Base-by-base conservation (phyloP, 1,140 invertebrate genomes). In the Augochlora pura region DNA sequence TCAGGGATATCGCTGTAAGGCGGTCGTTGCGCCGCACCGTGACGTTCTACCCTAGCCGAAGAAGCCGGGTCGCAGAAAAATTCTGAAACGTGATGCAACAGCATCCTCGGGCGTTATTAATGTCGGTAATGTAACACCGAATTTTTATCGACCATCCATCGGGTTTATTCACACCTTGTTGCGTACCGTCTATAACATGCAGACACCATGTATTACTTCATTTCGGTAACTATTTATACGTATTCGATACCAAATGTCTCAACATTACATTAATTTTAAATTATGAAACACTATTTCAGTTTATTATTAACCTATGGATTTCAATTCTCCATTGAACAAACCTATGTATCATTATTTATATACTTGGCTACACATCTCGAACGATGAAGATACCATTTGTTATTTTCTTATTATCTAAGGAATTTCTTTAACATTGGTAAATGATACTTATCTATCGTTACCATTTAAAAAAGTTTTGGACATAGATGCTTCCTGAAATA, bases 1-100 rank as follows among this genome's bases (percentile, higher is more conserved):
- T 92, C 91, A 92, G 90, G 91, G 91, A 86, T 91, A 91, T 82
- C 76, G 77, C 71, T 86, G 84, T 82, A 88, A 90, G 83, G 82
- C 87, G 70, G 77, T 80, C 72, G 78, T 82, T 80, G 81, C 59
- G 81, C 77, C 39, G 81, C 59, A 77, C 77, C 27, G 64, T 39
- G 59, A 63, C 57, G 63, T 52, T 67, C 52, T 57, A 65, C 9
- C 39, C 72, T n/a, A 63, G 64, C 21, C 27, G 21, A 66, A 46
- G 65, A 76, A 68, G 57, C 57, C 46, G 46, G 75, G 57, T 52
- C 7, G 42, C 64, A 64, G 64, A 67, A 75, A 68, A 80, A 80
- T 75, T 39, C 21, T 76, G 46, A 42, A 68, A 76, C 8, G 38
- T 67, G 52, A 60, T 39, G 69, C 49, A 79, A 79, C 59, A 65